Evolutionary conservation across 2,888 invertebrate genomes (phyloP), one percentile per base, ranked within the genome.

Genomic region (Idaea straminata): DNA sequence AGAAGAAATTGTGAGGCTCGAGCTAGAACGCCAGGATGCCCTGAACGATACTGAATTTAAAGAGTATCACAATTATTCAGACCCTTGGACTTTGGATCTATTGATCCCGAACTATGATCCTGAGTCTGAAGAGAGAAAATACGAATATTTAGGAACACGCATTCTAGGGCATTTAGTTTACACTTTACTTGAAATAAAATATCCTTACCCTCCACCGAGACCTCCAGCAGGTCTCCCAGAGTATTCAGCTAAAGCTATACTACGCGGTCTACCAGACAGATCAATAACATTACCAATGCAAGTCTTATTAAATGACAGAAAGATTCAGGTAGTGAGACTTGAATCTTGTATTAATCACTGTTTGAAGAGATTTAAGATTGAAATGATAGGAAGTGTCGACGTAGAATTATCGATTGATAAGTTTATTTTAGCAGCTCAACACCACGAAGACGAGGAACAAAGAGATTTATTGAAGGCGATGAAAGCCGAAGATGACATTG

Each of bases 301-400:
- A 77, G 74, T 73, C 16, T 79, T 94, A 61, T 80, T 94, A 13
- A 83, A 85, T 58, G 72, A 79, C 15, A 80, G 81, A 35, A 87
- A 86, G 70, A 85, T 94, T 65, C 86, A 83, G 47, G 86, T 94
- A 57, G 83, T 94, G 10, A 83, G 89, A 1, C 69, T 94, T 15
- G 93, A 93, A 74, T 77, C 89, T 38, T 94, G 93, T n/a, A 91
- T 95, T 15, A 94, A 95, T 76, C 93, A 88, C 81, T 95, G 95
- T 74, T 77, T 95, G 6, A 83, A 89, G 64, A 83, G 81, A 59
- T 95, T 92, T 74, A 94, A 94, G 79, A 72, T 74, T 7, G 95
- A 95, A 85, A 89, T 93, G 86, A 72, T 88, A 67, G 93, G 94
- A 4, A 86, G 85, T 62, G 84, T 87, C 65, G 92, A 93, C 71